These are phyloP conservation scores for Drosophila nannoptera DNA, from an alignment of 1,140 invertebrate genomes.

Conservation along the genomic window DNA sequence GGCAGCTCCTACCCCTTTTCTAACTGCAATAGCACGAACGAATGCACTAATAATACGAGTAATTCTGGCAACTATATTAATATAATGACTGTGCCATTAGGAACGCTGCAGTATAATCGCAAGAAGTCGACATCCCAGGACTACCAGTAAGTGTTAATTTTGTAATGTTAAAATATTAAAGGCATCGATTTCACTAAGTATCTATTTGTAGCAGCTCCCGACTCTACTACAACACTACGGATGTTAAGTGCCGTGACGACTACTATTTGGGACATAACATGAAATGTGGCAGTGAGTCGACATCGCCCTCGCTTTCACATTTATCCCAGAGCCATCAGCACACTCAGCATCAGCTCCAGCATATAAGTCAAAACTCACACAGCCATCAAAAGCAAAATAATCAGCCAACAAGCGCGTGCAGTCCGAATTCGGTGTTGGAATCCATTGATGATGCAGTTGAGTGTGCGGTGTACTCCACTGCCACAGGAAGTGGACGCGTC, in stretches of 20 bases:
- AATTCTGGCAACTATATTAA: conserved; percentile 73
- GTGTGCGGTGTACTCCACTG: conserved; percentile 52
- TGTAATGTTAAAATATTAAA: too few relatives aligned
- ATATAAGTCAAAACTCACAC: conserved; percentile 34
- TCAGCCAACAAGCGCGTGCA: conserved; percentile 41
- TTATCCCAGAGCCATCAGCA: conserved; percentile 22
- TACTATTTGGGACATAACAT: conserved; percentile 57
- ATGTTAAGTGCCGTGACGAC: conserved; percentile 73
- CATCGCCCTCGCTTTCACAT: conserved; percentile 19
- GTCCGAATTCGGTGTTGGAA: conserved; percentile 45
- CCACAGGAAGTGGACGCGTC: conserved; percentile 47
- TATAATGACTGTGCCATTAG: conserved; percentile 72
- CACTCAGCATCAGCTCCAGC: conserved; percentile 28
- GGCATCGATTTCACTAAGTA: too few relatives aligned
- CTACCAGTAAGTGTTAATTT: conserved; percentile 65
- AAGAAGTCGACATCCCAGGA: conserved; percentile 73
- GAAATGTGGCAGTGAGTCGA: conserved; percentile 31
- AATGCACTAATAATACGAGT: conserved; percentile 56
- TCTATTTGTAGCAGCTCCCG: conserved; percentile 53
- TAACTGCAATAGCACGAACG: conserved; percentile 50
- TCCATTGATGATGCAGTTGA: conserved; percentile 50
- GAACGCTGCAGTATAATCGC: conserved; percentile 75
- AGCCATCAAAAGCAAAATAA: conserved; percentile 58
- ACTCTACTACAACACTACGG: conserved; percentile 70
- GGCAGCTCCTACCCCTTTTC: conserved; percentile 41